Conservation (phyloP, 2,797 vertebrate species). For the Eospalax fontanierii region DNA sequence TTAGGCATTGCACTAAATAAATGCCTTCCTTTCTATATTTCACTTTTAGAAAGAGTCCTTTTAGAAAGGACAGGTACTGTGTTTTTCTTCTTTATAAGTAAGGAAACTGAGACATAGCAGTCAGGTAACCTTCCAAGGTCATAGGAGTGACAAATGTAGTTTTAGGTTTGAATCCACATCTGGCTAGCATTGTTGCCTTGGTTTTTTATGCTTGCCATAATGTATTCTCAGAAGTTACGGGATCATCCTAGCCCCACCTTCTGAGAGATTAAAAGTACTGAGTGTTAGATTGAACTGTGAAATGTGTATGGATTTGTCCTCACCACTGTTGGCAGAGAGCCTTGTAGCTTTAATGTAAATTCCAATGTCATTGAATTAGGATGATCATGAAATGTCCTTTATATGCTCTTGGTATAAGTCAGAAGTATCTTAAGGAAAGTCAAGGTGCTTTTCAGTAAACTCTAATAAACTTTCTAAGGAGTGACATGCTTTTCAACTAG, state of each 20-base stretch:
- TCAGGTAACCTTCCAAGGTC: not conserved
- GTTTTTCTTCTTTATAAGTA: slow-evolving; percentile 19
- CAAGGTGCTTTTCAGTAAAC: not conserved
- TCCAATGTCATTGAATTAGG: not conserved
- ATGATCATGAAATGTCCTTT: not conserved
- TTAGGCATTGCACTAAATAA: not conserved
- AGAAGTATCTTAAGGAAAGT: slow-evolving; percentile 40
- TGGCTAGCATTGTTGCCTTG: not conserved
- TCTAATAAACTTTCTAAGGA: not conserved
- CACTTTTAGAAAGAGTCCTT: not conserved
- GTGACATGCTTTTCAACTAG: not conserved
- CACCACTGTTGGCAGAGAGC: not conserved
- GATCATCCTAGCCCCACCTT: not conserved
- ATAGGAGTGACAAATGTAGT: not conserved
- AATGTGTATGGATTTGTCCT: not conserved
- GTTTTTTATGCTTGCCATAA: not conserved
- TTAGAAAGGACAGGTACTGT: not conserved
- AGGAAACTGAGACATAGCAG: slow-evolving; percentile 8
- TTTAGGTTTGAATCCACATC: not conserved
- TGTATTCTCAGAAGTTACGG: not conserved
- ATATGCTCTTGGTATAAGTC: not conserved
- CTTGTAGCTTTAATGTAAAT: not conserved
- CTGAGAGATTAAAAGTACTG: not conserved
- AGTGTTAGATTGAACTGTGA: not conserved
- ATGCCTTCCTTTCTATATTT: not conserved